Conservation (phyloP, 2,797 vertebrate genomes). For the Eupleurogrammus muticus region DNA sequence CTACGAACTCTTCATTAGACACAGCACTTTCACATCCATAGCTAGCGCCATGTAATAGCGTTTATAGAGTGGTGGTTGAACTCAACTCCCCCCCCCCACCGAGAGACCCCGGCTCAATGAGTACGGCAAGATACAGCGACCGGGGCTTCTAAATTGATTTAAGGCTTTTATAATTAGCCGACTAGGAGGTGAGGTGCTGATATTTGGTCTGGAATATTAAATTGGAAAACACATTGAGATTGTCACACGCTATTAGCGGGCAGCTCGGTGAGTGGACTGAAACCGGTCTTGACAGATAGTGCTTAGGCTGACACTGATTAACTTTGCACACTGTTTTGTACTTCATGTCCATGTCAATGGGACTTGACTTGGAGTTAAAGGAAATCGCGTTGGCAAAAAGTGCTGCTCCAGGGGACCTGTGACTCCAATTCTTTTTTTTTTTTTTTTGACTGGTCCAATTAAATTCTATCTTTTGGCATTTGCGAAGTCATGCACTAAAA, state of each 20-base stretch:
- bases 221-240: slow-evolving; percentile 65
- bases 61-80: slow-evolving; percentile 76
- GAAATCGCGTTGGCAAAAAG: too few relatives aligned
- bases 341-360: slow-evolving; percentile 29
- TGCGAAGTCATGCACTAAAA: too few relatives aligned
- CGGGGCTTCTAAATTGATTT: slow-evolving; percentile 63
- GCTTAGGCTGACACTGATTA: slow-evolving; percentile 45
- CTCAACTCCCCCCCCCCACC: slow-evolving; percentile 55
- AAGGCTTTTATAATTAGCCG: slow-evolving; percentile 64
- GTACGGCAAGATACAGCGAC: slow-evolving; percentile 43
- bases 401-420: too few relatives aligned
- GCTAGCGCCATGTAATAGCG: slow-evolving; percentile 68
- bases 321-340: slow-evolving; percentile 36
- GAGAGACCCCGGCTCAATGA: slow-evolving; percentile 48
- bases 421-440: too few relatives aligned
- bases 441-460: too few relatives aligned
- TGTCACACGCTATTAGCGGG: slow-evolving; percentile 64
- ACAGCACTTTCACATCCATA: slow-evolving; percentile 63
- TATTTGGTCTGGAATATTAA: slow-evolving; percentile 68
- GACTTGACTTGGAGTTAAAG: not conserved
- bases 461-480: too few relatives aligned
- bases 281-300: slow-evolving; percentile 62
- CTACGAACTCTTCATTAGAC: slow-evolving; percentile 70
- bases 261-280: slow-evolving; percentile 35
- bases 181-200: slow-evolving; percentile 28